Evolutionary conservation across 1,140 invertebrate species (phyloP), one percentile per base, ranked within the genome.

Genomic region (Chrysomallon squamiferum): DNA sequence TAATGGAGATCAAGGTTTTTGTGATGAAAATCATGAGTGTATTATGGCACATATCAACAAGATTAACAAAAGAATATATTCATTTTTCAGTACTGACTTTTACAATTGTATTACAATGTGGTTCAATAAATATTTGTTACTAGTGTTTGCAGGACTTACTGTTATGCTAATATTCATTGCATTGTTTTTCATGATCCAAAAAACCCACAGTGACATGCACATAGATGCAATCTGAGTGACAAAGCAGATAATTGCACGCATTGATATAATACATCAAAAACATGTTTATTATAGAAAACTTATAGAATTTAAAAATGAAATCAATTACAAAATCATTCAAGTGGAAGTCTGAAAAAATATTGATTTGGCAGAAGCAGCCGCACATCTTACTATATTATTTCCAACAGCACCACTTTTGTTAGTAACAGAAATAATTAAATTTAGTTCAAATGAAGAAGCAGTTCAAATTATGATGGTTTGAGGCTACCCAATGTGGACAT

Each of bases 91-190:
- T 32, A 33, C 65, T 11, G 54, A 70, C 4, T 57, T 50, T 22
- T 33, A 56, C 1, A 38, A 72, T 13, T 61, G 64, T 43, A 59
- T 72, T 15, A 60, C 62, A 33, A 9, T 47, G 25, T 78, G 76
- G 76, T 57, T 76, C 5, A 43, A 54, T 13, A 71, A 73, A 11
- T 71, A 73, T 45, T 78, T 74, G 77, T 75, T 69, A 65, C 74
- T 71, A 43, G 35, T 77, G 11, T 30, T 73, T 15, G 35, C 66
- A 22, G 73, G 62, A 29, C 33, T 73, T 3, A 30, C 59, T 2
- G n/a, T n/a, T 20, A 22, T 72, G 4, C 13, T 38, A 20, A 20
- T 59, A 33, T 22, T 70, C 27, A 49, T 56, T 15, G 29, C 59
- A 7, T 9, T 69, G 35, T 68, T 66, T 25, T 33, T 63, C 0